These are phyloP conservation scores for Dendrolimus pini DNA, from an alignment of 2,888 invertebrate genomes.

Conservation along the genomic window DNA sequence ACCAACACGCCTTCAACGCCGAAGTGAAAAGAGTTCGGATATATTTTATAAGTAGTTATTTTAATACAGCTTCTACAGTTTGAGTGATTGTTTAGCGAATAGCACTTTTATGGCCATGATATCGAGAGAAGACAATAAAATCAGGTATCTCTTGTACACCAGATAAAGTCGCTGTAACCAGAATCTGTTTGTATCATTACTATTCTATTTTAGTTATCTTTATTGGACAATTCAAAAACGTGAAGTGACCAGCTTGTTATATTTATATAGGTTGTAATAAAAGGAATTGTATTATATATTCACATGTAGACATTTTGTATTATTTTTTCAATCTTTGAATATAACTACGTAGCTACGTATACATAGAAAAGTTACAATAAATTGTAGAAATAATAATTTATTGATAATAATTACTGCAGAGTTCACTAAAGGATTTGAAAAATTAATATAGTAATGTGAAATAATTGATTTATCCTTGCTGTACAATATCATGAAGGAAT, in stretches of 20 bases:
- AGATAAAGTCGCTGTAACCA: too few relatives aligned
- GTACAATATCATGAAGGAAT: constrained; percentile 39
- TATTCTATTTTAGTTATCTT: too few relatives aligned
- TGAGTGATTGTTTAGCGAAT: too few relatives aligned
- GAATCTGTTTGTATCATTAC: too few relatives aligned
- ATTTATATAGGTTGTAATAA: constrained; percentile 23
- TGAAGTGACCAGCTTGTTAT: constrained; percentile 24
- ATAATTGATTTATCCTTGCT: constrained; percentile 8
- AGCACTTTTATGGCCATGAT: too few relatives aligned
- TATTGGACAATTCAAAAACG: constrained; percentile 8
- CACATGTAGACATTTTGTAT: constrained; percentile 32
- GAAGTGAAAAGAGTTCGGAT: too few relatives aligned
- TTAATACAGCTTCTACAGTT: too few relatives aligned
- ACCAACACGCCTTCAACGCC: too few relatives aligned
- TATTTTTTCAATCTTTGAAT: constrained; percentile 19
- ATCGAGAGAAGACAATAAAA: too few relatives aligned
- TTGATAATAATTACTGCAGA: too few relatives aligned
- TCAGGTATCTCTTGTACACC: too few relatives aligned
- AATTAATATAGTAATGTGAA: constrained; percentile 24
- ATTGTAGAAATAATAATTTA: constrained; percentile 9
- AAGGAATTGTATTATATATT: constrained; percentile 46
- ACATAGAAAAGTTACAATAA: constrained; percentile 41
- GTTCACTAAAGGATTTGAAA: constrained; percentile 70
- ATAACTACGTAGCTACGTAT: constrained; percentile 10
- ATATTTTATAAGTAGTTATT: too few relatives aligned